phyloP scores from a whole-genome alignment of 2,113 vertebrate genomes.

The Murina feae region DNA sequence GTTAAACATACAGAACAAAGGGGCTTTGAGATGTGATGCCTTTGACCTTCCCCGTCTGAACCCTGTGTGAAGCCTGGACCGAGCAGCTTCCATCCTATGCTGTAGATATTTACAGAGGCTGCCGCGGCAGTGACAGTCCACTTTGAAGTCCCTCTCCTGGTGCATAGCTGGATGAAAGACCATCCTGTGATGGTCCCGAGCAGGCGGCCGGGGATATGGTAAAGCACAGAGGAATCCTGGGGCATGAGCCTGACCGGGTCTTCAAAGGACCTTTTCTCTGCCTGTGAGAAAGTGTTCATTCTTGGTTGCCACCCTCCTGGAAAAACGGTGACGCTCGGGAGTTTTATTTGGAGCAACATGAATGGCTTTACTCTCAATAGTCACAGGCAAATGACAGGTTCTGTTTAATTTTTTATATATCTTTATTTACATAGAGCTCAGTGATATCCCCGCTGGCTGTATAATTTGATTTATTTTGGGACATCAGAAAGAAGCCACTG shows the following conservation, averaged over 20 bases:
- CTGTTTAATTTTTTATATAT: slow-evolving; percentile 69
- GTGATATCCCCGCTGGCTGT: slow-evolving; percentile 67
- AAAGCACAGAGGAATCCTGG: slow-evolving; percentile 44
- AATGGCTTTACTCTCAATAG: slow-evolving; percentile 68
- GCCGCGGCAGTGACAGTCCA: slow-evolving; percentile 41
- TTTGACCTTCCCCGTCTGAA: slow-evolving; percentile 46
- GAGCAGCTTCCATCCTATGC: slow-evolving; percentile 38
- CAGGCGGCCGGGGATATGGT: slow-evolving; percentile 3
- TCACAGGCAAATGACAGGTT: slow-evolving; percentile 72
- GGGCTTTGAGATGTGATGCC: slow-evolving; percentile 19
- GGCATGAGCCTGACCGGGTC: slow-evolving; percentile 22
- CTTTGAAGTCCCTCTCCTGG: slow-evolving; percentile 68
- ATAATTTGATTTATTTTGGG: slow-evolving; percentile 72
- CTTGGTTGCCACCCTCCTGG: slow-evolving; percentile 40
- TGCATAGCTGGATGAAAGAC: slow-evolving; percentile 58
- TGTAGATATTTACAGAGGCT: slow-evolving; percentile 55
- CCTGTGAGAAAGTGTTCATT: slow-evolving; percentile 53
- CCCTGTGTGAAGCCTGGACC: slow-evolving; percentile 1
- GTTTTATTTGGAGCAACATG: slow-evolving; percentile 71
- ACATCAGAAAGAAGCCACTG: slow-evolving; percentile 70
- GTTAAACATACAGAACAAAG: slow-evolving; percentile 43
- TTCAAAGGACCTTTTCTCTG: slow-evolving; percentile 72
- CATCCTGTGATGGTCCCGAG: slow-evolving; percentile 48
- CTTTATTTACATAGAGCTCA: slow-evolving; percentile 70
- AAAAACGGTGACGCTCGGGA: slow-evolving; percentile 29